These are phyloP conservation scores for Lycophotia porphyrea DNA, from an alignment of 2,888 invertebrate genomes.

Conservation along the genomic window DNA sequence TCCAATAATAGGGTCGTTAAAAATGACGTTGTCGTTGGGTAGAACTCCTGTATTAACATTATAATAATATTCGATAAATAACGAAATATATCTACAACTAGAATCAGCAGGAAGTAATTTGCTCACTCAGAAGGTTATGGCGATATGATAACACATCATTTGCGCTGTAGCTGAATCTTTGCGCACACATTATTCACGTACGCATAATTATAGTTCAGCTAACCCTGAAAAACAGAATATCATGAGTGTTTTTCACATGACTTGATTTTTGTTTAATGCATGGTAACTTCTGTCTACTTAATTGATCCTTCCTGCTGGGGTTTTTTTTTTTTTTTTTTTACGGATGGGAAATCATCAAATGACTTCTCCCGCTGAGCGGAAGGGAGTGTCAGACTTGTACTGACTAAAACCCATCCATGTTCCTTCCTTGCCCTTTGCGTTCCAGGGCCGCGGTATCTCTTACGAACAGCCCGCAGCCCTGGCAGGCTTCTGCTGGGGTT, in stretches of 20 bases:
- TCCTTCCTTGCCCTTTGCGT: no score
- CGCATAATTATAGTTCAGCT: constrained; percentile 28
- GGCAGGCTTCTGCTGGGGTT: not conserved
- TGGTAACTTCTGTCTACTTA: not conserved
- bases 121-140: constrained; percentile 85
- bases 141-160: constrained; percentile 85
- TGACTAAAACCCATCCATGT: no score
- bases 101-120: constrained; percentile 88
- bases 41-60: constrained; percentile 35
- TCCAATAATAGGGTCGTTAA: constrained; percentile 40
- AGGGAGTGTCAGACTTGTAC: no score
- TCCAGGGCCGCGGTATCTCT: no score
- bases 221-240: constrained; percentile 29
- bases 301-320: not conserved
- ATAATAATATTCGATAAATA: constrained; percentile 59
- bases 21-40: constrained; percentile 28
- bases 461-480: no score
- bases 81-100: constrained; percentile 72
- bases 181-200: constrained; percentile 48
- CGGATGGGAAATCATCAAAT: no score
- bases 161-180: constrained; percentile 62
- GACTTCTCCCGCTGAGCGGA: no score
- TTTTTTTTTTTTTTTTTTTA: no score
- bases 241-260: not conserved
- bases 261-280: not conserved